Percentiles rank a stretch among this genome's conserved stretches.
These are phyloP conservation scores for Bathynomus jamesi DNA, from an alignment of 1,140 invertebrate species.

Conservation along the genomic window DNA sequence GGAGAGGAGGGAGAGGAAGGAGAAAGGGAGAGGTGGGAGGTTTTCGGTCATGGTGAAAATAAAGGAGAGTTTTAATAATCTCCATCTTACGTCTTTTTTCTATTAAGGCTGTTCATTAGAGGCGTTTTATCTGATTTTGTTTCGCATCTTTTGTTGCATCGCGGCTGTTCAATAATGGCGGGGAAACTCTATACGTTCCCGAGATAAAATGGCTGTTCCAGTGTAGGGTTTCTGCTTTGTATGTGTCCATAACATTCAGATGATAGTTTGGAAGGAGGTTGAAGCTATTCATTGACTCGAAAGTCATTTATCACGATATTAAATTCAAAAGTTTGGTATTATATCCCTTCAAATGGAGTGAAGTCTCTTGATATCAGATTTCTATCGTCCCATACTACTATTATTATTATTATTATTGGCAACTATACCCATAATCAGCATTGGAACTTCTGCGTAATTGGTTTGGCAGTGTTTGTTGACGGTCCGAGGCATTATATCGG, in stretches of 20 bases:
- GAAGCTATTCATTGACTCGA: too few relatives aligned
- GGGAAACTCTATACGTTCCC: not conserved
- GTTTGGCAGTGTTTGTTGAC: too few relatives aligned
- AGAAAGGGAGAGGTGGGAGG: not conserved
- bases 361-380: too few relatives aligned
- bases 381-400: too few relatives aligned
- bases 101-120: not conserved
- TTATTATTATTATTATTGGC: too few relatives aligned
- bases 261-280: too few relatives aligned
- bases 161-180: not conserved
- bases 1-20: not conserved
- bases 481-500: too few relatives aligned
- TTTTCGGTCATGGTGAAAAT: not conserved
- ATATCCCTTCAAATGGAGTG: too few relatives aligned
- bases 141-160: not conserved
- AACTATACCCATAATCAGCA: too few relatives aligned
- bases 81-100: not conserved
- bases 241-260: not conserved
- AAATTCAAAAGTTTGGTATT: too few relatives aligned
- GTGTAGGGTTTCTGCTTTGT: not conserved
- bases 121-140: not conserved
- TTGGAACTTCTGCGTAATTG: too few relatives aligned
- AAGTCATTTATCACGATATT: too few relatives aligned
- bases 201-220: not conserved
- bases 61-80: not conserved